phyloP scores from a whole-genome alignment of 2,113 vertebrate species.

The Aspidoscelis tigris region DNA sequence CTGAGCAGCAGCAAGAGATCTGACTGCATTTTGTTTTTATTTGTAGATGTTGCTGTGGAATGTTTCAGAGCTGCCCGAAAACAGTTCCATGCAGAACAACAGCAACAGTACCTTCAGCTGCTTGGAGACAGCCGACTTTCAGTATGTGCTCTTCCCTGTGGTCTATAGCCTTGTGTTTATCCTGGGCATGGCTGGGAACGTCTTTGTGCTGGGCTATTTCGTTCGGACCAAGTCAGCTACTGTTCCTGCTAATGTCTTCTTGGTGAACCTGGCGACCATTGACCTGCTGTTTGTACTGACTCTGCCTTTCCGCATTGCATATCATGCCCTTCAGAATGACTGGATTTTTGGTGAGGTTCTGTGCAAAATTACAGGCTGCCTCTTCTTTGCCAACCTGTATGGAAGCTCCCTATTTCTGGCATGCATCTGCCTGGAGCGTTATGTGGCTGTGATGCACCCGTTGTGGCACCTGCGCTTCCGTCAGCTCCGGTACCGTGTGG shows the following conservation, averaged over 20 bases:
- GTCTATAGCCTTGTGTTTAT: slow-evolving; percentile 66
- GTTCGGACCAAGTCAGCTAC: slow-evolving; percentile 64
- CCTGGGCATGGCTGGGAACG: slow-evolving; percentile 69
- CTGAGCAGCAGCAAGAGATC: no score
- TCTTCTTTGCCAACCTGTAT: slow-evolving; percentile 62
- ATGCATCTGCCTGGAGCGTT: slow-evolving; percentile 71
- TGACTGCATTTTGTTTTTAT: not conserved
- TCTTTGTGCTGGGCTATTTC: slow-evolving; percentile 70
- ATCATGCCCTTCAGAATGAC: slow-evolving; percentile 55
- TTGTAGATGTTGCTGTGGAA: not conserved
- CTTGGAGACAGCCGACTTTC: slow-evolving; percentile 38
- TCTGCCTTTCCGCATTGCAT: slow-evolving; percentile 73
- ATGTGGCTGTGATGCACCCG: slow-evolving; percentile 71
- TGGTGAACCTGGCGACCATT: slow-evolving; percentile 73
- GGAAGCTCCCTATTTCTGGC: slow-evolving; percentile 58
- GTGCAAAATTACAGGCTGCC: slow-evolving; percentile 69
- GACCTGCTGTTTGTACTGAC: slow-evolving; percentile 72
- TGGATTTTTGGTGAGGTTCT: slow-evolving; percentile 71
- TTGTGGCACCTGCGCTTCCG: slow-evolving; percentile 56
- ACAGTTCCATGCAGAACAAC: not conserved
- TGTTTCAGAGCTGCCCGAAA: not conserved
- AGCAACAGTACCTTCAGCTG: not conserved
- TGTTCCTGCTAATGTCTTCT: slow-evolving; percentile 71
- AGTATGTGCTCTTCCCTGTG: slow-evolving; percentile 59
- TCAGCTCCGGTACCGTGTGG: slow-evolving; percentile 59